phyloP scores from a whole-genome alignment of 2,888 invertebrate species.

The Lochmaea capreae region DNA sequence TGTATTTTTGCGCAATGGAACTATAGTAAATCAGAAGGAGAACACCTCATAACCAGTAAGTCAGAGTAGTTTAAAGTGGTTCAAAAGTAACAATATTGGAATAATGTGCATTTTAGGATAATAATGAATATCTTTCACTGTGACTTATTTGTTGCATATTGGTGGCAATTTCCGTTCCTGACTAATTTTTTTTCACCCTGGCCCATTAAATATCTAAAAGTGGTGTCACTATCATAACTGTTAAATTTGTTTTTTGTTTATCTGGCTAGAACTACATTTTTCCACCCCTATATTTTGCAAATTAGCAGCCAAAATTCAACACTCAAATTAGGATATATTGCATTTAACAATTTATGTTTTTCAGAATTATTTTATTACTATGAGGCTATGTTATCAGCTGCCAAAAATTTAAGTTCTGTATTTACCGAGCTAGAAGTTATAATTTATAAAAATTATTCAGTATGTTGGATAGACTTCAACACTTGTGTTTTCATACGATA shows the following conservation, averaged over 20 bases:
- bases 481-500: slow-evolving; percentile 72
- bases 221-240: too few species aligned
- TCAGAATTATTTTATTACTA: slow-evolving; percentile 73
- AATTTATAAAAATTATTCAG: slow-evolving; percentile 72
- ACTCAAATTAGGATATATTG: not conserved
- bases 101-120: too few species aligned
- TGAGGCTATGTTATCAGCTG: slow-evolving; percentile 72
- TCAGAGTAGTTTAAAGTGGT: not conserved
- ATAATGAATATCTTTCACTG: too few species aligned
- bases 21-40: slow-evolving; percentile 49
- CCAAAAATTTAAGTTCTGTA: slow-evolving; percentile 70
- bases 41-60: slow-evolving; percentile 56
- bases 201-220: too few species aligned
- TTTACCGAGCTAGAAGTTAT: slow-evolving; percentile 72
- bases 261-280: too few species aligned
- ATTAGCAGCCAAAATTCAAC: not conserved
- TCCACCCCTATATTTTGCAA: not conserved
- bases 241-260: too few species aligned
- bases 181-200: not conserved
- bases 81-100: too few species aligned
- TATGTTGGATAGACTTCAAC: slow-evolving; percentile 77
- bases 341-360: slow-evolving; percentile 36
- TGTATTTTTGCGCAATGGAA: slow-evolving; percentile 73
- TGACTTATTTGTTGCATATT: too few species aligned
- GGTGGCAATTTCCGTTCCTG: too few species aligned